Base-by-base conservation (phyloP, 2,113 vertebrate species). In the Chaenogobius annularis region DNA sequence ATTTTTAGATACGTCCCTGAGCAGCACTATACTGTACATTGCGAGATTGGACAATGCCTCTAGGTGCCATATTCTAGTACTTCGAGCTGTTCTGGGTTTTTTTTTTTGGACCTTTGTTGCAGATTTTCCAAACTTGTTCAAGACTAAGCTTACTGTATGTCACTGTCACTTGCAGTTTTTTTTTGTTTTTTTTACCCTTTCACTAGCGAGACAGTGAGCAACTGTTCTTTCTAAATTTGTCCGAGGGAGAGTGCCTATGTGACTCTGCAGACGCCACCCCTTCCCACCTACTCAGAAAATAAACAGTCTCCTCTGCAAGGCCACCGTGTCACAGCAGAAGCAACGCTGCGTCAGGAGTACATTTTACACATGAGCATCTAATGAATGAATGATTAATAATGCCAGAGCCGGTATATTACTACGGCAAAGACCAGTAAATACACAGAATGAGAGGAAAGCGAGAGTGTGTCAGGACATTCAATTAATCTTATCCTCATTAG, bases 201-300 rank as follows among this genome's bases (percentile, higher is more conserved):
- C 20, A 63, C 61, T 13, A 66, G 72, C 68, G 73, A 59, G 64
- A 81, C 73, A 59, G 70, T 73, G 80, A 74, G 75, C 86, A 89
- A 88, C 85, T 88, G 88, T 90, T 90, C 87, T 73, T 87, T 90
- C 88, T 88, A 91, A 88, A 90, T 88, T 65, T 75, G 84, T 85
- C 83, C 59, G 67, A 47, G 44, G 59, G 77, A 70, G 73, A 68
- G 79, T 31, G 50, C 59, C 75, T 69, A 71, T 58, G 70, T 5
- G 46, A 69, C 69, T 46, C 43, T 64, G 83, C 56, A 83, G 62
- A 89, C 70, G 46, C 44, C 68, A 58, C 77, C 65, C 65, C 46
- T 37, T 61, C 67, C 58, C 26, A 65, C 59, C 68, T 26, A 26
- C 66, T 70, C 66, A 19, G 62, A 71, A 78, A 83, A 80, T 71